Percentiles rank a stretch among this genome's conserved stretches.
These are phyloP conservation scores for Leptinotarsa tumamoca DNA, from an alignment of 2,888 invertebrate species.

Conservation along the genomic window DNA sequence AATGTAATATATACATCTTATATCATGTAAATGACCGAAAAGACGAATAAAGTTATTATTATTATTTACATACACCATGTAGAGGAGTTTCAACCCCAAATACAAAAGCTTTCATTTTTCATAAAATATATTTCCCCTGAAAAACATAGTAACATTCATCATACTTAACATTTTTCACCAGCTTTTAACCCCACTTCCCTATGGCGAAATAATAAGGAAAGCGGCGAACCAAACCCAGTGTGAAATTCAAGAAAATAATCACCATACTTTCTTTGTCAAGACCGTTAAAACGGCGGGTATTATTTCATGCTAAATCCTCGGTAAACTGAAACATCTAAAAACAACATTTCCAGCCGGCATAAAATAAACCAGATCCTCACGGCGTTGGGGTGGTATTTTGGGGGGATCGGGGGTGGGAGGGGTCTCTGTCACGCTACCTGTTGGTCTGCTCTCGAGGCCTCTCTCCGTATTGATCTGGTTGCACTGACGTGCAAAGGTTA, in stretches of 20 bases:
- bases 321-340: constrained; percentile 27
- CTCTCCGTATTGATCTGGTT: constrained; percentile 58
- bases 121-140: neutral
- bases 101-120: too few relatives aligned
- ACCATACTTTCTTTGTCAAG: constrained; percentile 28
- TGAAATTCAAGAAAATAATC: constrained; percentile 24
- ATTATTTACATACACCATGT: too few relatives aligned
- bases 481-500: constrained; percentile 56
- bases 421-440: constrained; percentile 59
- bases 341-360: constrained; percentile 19
- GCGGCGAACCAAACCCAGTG: constrained; percentile 1
- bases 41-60: too few relatives aligned
- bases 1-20: too few relatives aligned
- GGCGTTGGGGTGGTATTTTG: constrained; percentile 16
- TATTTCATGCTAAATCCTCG: constrained; percentile 33
- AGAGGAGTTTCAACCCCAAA: too few relatives aligned
- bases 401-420: constrained; percentile 38
- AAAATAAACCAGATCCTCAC: constrained; percentile 22
- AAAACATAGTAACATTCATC: neutral
- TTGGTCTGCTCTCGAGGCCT: constrained; percentile 59
- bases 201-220: constrained; percentile 3
- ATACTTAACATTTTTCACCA: neutral
- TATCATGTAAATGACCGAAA: too few relatives aligned
- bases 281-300: constrained; percentile 32
- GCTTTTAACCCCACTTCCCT: neutral